phyloP scores from a whole-genome alignment of 2,888 invertebrate species.

The Elmis aenea region DNA sequence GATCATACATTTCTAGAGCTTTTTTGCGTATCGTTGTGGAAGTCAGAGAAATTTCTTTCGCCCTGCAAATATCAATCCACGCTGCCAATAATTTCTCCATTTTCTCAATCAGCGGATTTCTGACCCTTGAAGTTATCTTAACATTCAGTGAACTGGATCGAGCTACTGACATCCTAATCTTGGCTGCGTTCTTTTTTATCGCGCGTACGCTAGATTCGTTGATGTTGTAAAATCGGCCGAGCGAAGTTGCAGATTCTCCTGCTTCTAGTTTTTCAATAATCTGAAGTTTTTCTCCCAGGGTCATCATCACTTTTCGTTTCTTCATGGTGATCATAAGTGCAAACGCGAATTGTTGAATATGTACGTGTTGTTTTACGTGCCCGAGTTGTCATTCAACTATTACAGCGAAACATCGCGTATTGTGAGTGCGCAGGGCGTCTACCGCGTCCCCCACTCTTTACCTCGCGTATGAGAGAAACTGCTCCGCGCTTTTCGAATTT shows the following conservation, averaged over 20 bases:
- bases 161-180: constrained; percentile 10
- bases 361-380: too few species aligned
- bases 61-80: constrained; percentile 21
- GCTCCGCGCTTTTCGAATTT: too few species aligned
- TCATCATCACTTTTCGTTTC: constrained; percentile 4
- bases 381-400: too few species aligned
- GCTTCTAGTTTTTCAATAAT: constrained; percentile 12
- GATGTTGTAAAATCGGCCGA: constrained; percentile 19
- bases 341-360: too few species aligned
- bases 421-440: too few species aligned
- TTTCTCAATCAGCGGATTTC: constrained; percentile 21
- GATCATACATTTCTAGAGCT: constrained; percentile 14
- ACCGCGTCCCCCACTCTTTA: too few species aligned
- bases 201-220: constrained; percentile 19
- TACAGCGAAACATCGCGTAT: too few species aligned
- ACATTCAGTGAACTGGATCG: constrained; percentile 15
- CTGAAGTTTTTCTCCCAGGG: constrained; percentile 12
- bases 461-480: too few species aligned
- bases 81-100: constrained; percentile 23
- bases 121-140: constrained; percentile 14
- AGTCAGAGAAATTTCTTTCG: constrained; percentile 21
- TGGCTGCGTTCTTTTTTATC: constrained; percentile 19
- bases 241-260: constrained; percentile 18
- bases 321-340: background rate
- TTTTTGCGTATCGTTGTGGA: constrained; percentile 19